Evolutionary conservation across 2,797 vertebrate genomes (phyloP).

Genomic region (Taeniopygia guttata): DNA sequence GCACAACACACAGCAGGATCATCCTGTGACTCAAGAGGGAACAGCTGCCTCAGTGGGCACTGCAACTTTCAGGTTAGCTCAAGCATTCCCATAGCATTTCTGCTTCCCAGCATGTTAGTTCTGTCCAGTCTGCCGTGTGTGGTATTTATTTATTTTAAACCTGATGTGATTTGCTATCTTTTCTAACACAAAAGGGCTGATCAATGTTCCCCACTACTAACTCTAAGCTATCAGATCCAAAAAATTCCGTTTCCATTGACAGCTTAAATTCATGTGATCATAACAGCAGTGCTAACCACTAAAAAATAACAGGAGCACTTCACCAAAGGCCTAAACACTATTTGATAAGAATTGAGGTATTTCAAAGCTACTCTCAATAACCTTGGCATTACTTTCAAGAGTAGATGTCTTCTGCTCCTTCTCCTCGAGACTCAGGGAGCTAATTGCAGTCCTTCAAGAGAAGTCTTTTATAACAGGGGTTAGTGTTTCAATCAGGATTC

Average conservation of each 20-base stretch:
- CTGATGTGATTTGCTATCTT: not conserved
- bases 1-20: accelerated
- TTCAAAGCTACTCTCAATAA: not conserved
- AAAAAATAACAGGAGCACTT: not conserved
- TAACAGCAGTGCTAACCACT: not conserved
- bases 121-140: not conserved
- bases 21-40: too few relatives aligned
- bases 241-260: not conserved
- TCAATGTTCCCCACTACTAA: not conserved
- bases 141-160: not conserved
- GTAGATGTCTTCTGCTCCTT: not conserved
- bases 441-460: not conserved
- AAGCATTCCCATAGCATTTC: not conserved
- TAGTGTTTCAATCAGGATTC: not conserved
- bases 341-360: not conserved
- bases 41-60: not conserved
- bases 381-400: not conserved
- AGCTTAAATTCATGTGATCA: not conserved
- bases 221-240: not conserved
- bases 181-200: not conserved
- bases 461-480: not conserved
- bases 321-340: not conserved
- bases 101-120: not conserved
- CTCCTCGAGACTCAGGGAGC: not conserved
- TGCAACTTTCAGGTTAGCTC: too few relatives aligned